Evolutionary conservation across 2,797 vertebrate species (phyloP).

Genomic region (Spinibarbus caldwelli): DNA sequence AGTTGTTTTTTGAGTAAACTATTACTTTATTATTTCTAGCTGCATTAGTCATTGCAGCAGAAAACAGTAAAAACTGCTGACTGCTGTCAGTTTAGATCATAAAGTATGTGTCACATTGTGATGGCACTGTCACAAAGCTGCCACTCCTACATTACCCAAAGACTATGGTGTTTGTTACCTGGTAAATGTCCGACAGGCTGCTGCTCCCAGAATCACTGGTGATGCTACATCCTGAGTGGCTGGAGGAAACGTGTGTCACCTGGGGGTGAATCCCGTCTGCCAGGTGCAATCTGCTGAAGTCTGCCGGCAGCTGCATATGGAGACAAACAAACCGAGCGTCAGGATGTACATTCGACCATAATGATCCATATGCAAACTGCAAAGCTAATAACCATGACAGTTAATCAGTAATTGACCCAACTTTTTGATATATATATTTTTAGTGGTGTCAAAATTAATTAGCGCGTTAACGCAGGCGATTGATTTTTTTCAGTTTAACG

Average conservation of each 20-base stretch:
- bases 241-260: conserved; percentile 98
- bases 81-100: not conserved
- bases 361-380: not conserved
- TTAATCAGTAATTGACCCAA: not conserved
- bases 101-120: not conserved
- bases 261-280: conserved; percentile 98
- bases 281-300: conserved; percentile 99
- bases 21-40: not conserved
- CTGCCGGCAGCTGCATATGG: conserved; percentile 92
- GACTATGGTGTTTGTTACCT: conserved; percentile 79
- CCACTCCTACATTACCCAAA: not conserved
- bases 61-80: not conserved
- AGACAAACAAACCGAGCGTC: conserved; percentile 17
- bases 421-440: too few relatives aligned
- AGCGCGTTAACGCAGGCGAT: too few relatives aligned
- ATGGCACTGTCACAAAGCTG: not conserved
- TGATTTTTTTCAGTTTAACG: too few relatives aligned
- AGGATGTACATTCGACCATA: not conserved
- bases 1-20: not conserved
- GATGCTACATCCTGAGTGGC: conserved; percentile 99
- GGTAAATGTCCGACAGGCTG: conserved; percentile 99
- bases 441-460: too few relatives aligned
- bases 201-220: conserved; percentile 99
- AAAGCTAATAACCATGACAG: not conserved
- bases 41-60: not conserved